A percentile compares a stretch with the other conserved stretches of the same genome.
phyloP scores from a whole-genome alignment of 2,797 vertebrate genomes.

The Sebastolobus altivelis region DNA sequence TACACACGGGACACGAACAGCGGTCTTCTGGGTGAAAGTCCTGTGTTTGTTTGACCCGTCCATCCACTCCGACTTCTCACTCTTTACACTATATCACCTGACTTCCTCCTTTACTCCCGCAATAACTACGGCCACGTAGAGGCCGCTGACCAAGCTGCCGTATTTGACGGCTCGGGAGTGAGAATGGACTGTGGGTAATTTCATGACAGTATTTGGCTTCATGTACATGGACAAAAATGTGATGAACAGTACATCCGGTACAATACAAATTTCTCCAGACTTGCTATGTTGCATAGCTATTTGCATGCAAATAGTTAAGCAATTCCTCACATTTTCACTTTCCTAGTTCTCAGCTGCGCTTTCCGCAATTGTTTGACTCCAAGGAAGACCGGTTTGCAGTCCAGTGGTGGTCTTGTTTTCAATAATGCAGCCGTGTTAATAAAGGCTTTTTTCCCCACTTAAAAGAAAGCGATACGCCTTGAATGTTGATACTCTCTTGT shows the following conservation, averaged over 20 bases:
- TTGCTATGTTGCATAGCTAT: not conserved
- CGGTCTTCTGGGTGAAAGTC: too few relatives aligned
- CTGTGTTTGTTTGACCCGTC: too few relatives aligned
- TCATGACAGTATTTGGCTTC: not conserved
- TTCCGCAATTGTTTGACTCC: not conserved
- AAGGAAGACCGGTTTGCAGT: not conserved
- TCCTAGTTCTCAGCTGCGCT: not conserved
- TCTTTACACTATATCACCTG: too few relatives aligned
- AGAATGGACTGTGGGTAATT: not conserved
- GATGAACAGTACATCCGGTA: not conserved
- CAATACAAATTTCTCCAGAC: not conserved
- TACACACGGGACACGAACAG: too few relatives aligned
- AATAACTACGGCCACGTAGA: too few relatives aligned
- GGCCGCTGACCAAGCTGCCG: not conserved
- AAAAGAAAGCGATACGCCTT: not conserved
- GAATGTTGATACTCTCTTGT: conserved; percentile 9
- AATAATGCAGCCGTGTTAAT: not conserved
- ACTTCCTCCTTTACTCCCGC: too few relatives aligned
- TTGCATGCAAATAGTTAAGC: not conserved
- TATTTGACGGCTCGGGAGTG: too few relatives aligned
- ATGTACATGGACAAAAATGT: too few relatives aligned
- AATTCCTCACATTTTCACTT: not conserved
- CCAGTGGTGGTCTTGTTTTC: not conserved
- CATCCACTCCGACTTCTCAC: too few relatives aligned
- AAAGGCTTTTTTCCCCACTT: not conserved